These are phyloP conservation scores for Octodonta nipae DNA, from an alignment of 2,888 invertebrate genomes.

Conservation along the genomic window DNA sequence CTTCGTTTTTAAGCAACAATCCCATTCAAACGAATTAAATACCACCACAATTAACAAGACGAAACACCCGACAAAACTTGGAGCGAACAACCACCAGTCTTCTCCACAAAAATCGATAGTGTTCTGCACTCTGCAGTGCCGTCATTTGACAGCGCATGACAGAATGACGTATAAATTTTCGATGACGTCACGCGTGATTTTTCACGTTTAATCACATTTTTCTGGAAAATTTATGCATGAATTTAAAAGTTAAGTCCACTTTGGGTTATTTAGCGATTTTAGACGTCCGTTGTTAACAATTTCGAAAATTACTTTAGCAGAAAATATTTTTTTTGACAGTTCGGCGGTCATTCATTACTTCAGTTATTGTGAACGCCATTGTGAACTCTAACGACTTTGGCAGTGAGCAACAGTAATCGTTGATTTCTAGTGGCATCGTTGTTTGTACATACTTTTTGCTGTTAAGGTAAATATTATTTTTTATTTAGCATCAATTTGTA, in stretches of 20 bases:
- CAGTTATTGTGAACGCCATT: conserved; percentile 70
- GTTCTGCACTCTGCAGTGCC: conserved; percentile 55
- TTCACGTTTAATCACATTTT: conserved; percentile 10
- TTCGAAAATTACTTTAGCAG: conserved; percentile 2
- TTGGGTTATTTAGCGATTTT: background rate
- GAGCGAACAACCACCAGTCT: conserved; percentile 18
- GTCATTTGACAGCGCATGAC: conserved; percentile 40
- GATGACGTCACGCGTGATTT: conserved; percentile 28
- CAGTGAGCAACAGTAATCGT: conserved; percentile 51
- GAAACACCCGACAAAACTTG: conserved; percentile 41
- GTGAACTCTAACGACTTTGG: conserved; percentile 68
- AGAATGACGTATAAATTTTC: conserved; percentile 29
- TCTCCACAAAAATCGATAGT: conserved; percentile 64
- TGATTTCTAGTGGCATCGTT: conserved; percentile 55
- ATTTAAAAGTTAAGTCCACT: conserved; percentile 10
- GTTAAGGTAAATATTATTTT: conserved; percentile 28
- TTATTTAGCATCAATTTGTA: conserved; percentile 13
- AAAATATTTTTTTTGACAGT: conserved; percentile 6
- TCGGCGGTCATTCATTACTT: too few relatives aligned
- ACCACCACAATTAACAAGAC: conserved; percentile 60
- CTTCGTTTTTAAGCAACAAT: conserved; percentile 56
- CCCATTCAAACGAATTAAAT: conserved; percentile 64
- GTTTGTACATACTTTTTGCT: conserved; percentile 40
- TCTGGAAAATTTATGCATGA: conserved; percentile 9
- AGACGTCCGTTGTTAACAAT: background rate